Base-by-base conservation (phyloP, 2,888 invertebrate species). In the Phrixothrix hirtus region DNA sequence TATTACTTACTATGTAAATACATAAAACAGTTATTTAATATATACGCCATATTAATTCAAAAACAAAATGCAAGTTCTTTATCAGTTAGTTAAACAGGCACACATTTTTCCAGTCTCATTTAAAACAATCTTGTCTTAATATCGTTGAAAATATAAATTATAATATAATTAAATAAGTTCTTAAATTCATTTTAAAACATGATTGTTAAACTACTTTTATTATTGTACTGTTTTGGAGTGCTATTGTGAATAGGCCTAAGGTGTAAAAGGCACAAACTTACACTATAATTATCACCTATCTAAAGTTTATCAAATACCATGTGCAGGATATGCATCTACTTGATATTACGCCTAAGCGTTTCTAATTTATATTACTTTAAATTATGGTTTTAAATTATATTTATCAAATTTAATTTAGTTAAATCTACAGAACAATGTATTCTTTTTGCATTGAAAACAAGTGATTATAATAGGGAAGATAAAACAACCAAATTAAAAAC, bases 401-500 rank as follows among this genome's bases (percentile, higher is more conserved):
- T 26, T 12, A 12, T 41, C 15, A 13, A 10, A 14, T 14, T 7
- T 12, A 27, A 30, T 29, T 32, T 38, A 43, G 29, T 42, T 50
- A 50, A 31, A 44, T 44, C n/a, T 38, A 14, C 3, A 5, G 7
- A 21, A 7, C 4, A 7, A 21, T 17, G 10, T 10, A 2, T 36
- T 21, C 21, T 27, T 38, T 27, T 31, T 9, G 27, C 10, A 17
- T n/a, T n/a, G n/a, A 34, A 66, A 66, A 64, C 60, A 68, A 69
- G 68, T 69, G 69, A 69, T 67, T 62, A 65, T 66, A 66, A 67
- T 64, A 67, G 67, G 67, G 69, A 68, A 64, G n/a, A n/a, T n/a
- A 60, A 29, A 56, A 63, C 47, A 35, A 44, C 11, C 1, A 25
- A 32, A 38, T 15, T 32, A 31, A 32, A n/a, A n/a, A n/a, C n/a